Base-by-base conservation (phyloP, 2,888 invertebrate genomes). In the Dynastes tityus region DNA sequence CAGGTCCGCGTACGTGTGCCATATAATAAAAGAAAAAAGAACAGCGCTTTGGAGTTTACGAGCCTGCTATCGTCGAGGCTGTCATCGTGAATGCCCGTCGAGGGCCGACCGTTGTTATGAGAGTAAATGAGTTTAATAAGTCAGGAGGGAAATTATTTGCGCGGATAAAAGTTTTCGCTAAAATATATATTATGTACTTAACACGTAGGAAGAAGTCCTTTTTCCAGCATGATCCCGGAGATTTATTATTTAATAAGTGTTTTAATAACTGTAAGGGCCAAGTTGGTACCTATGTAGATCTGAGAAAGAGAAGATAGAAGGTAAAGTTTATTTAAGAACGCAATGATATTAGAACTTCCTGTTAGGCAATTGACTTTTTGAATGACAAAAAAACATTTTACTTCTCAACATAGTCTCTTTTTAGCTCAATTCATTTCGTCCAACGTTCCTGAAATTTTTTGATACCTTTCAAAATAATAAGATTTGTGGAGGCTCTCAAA, bases 101-200 rank as follows among this genome's bases (percentile, higher is more conserved):
- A 40, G 29, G 45, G 65, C 16, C 63, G 49, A 45, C 29, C 73
- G 58, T 55, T 74, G 61, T 78, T 78, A 75, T 55, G 49, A 58
- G 76, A 76, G 68, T 76, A 78, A 78, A 78, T 78, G 78, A 78
- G 70, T 76, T 78, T 78, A 78, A 78, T 78, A 78, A 78, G 78
- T 78, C 78, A 68, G 49, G 70, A 51, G 78, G 76, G 70, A 75
- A 75, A 78, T 73, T 76, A 75, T 78, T 78, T 61, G 78, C 5
- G 49, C 37, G 55, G 70, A 70, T 67, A 40, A 68, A 75, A 78
- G 58, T 68, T 55, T 63, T 37, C 65, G 65, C 45, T 78, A 65
- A 65, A 67, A 75, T 78, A 75, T 74, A 77, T 67, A 22, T 22
- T 22, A 45, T 40, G 67, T 78, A 71, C 75, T 76, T 67, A 78